These are phyloP conservation scores for Nothocercus nigrocapillus DNA, from an alignment of 2,113 vertebrate genomes.

Conservation along the genomic window DNA sequence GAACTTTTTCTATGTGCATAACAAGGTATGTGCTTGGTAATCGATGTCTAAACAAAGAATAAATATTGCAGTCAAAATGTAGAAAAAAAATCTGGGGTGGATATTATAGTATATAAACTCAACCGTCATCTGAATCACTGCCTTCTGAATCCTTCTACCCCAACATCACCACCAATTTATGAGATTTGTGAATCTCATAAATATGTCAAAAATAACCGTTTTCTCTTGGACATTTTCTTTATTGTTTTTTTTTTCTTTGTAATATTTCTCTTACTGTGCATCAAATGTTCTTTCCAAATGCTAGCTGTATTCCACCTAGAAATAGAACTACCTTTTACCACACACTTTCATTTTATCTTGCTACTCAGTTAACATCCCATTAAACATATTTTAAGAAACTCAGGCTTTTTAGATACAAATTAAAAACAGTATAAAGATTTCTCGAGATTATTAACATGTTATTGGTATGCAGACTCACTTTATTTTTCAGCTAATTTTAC, in stretches of 20 bases:
- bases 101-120: background rate
- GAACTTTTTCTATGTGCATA: background rate
- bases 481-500: slow-evolving; percentile 13
- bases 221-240: background rate
- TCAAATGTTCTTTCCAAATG: background rate
- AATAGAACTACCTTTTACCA: background rate
- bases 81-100: background rate
- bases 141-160: background rate
- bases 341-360: background rate
- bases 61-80: background rate
- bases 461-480: background rate
- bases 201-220: background rate
- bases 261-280: background rate
- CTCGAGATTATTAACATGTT: background rate
- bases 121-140: background rate
- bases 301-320: background rate
- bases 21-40: background rate
- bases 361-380: background rate
- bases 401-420: background rate
- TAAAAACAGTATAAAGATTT: background rate
- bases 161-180: background rate
- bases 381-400: background rate
- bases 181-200: background rate
- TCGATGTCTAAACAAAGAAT: background rate
- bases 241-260: background rate